These are phyloP conservation scores for Sialis lutaria DNA, from an alignment of 2,888 invertebrate species.

Conservation along the genomic window DNA sequence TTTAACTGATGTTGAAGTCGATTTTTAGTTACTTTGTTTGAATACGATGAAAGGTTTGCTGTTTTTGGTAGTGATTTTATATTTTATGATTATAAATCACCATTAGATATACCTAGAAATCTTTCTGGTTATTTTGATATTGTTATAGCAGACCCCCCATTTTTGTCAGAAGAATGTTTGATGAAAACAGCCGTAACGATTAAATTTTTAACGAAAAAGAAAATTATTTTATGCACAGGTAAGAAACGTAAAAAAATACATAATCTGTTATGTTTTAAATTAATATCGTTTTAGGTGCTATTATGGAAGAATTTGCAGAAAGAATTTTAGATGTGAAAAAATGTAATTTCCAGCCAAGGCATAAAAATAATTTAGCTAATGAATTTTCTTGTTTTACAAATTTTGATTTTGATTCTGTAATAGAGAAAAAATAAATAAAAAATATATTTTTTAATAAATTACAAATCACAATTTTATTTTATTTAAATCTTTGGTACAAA, in stretches of 20 bases:
- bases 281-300: conserved; percentile 35
- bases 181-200: conserved; percentile 66
- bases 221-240: conserved; percentile 80
- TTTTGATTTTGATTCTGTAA: conserved; percentile 46
- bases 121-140: conserved; percentile 50
- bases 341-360: conserved; percentile 59
- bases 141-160: conserved; percentile 88
- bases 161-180: conserved; percentile 83
- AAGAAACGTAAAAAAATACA: conserved; percentile 9
- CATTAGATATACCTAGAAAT: conserved; percentile 46
- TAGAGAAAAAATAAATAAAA: conserved; percentile 8
- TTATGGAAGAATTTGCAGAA: conserved; percentile 55
- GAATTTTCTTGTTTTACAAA: conserved; percentile 85
- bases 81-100: conserved; percentile 75
- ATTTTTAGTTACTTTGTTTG: conserved; percentile 53
- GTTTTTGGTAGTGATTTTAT: conserved; percentile 62
- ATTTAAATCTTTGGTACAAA: too few relatives aligned
- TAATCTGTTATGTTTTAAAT: conserved; percentile 5
- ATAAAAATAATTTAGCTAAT: conserved; percentile 81
- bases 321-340: conserved; percentile 43
- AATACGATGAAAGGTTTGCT: conserved; percentile 73
- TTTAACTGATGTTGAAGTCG: conserved; percentile 11
- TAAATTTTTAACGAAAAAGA: conserved; percentile 50
- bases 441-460: too few relatives aligned
- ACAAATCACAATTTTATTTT: too few relatives aligned